phyloP scores from a whole-genome alignment of 2,113 vertebrate species.

The Ageneiosus marmoratus region DNA sequence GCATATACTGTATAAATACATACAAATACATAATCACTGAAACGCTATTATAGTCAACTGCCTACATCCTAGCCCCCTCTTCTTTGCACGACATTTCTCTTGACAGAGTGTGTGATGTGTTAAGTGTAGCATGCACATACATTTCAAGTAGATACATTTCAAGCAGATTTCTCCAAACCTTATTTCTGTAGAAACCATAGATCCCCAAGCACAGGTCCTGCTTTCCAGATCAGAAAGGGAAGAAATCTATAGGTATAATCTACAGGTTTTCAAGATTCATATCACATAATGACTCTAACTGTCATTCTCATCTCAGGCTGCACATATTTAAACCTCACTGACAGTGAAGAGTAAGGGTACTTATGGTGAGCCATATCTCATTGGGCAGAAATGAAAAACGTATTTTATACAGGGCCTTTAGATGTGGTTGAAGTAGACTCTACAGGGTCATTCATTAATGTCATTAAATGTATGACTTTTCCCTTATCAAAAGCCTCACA shows the following conservation, averaged over 20 bases:
- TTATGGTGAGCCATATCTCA: constrained; percentile 2
- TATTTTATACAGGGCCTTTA: constrained; percentile 16
- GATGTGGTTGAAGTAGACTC: constrained; percentile 18
- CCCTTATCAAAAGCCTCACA: constrained; percentile 20
- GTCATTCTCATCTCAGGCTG: neutral
- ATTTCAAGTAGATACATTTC: constrained; percentile 7
- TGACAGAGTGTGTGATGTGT: constrained; percentile 23
- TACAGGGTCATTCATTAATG: constrained; percentile 39
- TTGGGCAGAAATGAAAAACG: constrained; percentile 1
- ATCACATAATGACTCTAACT: neutral
- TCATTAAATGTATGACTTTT: constrained; percentile 44
- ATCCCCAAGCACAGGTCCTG: constrained; percentile 45
- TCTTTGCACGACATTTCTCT: constrained; percentile 28
- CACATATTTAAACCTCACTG: constrained; percentile 10
- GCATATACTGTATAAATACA: neutral
- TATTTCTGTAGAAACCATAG: constrained; percentile 54
- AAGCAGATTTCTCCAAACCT: constrained; percentile 50
- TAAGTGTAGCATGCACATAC: constrained; percentile 23
- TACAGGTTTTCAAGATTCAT: constrained; percentile 38
- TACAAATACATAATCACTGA: neutral
- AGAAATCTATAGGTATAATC: constrained; percentile 51
- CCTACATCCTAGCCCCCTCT: neutral
- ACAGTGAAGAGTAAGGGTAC: neutral
- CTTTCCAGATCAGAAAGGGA: constrained; percentile 41
- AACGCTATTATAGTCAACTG: neutral